Percentiles rank a stretch among this genome's conserved stretches.
Conservation (phyloP, 2,113 vertebrate genomes). For the Grammomys dolichurus region DNA sequence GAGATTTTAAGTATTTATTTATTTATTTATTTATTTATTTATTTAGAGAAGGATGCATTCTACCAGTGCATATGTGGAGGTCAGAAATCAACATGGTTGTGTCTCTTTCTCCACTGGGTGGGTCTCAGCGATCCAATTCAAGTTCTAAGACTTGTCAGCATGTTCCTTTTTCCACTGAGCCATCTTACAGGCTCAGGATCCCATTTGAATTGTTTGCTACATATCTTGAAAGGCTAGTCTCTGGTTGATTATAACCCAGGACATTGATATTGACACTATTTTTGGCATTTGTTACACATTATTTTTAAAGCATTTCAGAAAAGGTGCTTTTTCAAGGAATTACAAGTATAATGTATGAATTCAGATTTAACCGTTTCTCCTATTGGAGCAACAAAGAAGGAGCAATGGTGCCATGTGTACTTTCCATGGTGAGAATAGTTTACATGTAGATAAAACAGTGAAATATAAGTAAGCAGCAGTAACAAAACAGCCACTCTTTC, state of each 20-base stretch:
- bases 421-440: constrained; percentile 1
- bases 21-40: not conserved
- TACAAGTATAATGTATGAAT: not conserved
- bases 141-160: not conserved
- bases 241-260: constrained; percentile 31
- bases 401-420: not conserved
- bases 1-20: not conserved
- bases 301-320: not conserved
- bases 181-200: not conserved
- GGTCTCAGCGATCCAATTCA: not conserved
- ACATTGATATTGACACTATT: not conserved
- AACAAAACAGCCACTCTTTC: not conserved
- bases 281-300: constrained; percentile 30
- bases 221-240: constrained; percentile 57
- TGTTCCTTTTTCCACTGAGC: not conserved
- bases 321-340: not conserved
- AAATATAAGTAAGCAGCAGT: not conserved
- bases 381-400: constrained; percentile 13
- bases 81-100: not conserved
- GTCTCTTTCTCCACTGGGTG: not conserved
- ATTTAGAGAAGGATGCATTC: not conserved
- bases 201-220: not conserved
- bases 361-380: constrained; percentile 31
- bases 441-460: not conserved
- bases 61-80: not conserved